These are phyloP conservation scores for Oncorhynchus clarkii DNA, from an alignment of 2,113 vertebrate species.

Conservation along the genomic window DNA sequence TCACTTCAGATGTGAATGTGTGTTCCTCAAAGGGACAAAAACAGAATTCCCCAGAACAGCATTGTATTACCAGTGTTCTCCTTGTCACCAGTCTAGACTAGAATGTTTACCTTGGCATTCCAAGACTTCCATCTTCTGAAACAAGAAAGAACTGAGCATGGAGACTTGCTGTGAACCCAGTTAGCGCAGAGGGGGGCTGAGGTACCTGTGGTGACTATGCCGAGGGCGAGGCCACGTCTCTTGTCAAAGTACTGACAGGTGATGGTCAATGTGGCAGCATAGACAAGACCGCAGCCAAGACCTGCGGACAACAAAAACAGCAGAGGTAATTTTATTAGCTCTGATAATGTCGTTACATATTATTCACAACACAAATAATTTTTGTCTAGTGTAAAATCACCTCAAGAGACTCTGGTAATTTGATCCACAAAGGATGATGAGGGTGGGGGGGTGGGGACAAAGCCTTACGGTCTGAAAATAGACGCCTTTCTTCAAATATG, in stretches of 20 bases:
- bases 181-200: slow-evolving; percentile 26
- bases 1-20: no score
- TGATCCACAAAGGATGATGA: no score
- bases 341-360: not conserved
- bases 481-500: slow-evolving; percentile 48
- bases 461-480: slow-evolving; percentile 52
- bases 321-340: slow-evolving; percentile 15
- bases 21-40: not conserved
- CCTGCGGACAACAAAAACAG: slow-evolving; percentile 59
- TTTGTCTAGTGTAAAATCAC: not conserved
- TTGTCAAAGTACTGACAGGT: slow-evolving; percentile 88
- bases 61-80: not conserved
- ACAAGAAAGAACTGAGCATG: slow-evolving; percentile 54
- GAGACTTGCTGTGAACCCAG: slow-evolving; percentile 43
- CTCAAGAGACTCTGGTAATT: not conserved
- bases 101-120: slow-evolving; percentile 51
- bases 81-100: slow-evolving; percentile 24
- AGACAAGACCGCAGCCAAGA: slow-evolving; percentile 83
- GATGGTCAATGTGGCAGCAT: slow-evolving; percentile 85
- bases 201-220: slow-evolving; percentile 85
- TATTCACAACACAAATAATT: not conserved
- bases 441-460: not conserved
- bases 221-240: slow-evolving; percentile 83
- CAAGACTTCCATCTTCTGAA: slow-evolving; percentile 45
- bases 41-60: not conserved